Base-by-base conservation (phyloP, 2,888 invertebrate genomes). In the Hetaerina titia region DNA sequence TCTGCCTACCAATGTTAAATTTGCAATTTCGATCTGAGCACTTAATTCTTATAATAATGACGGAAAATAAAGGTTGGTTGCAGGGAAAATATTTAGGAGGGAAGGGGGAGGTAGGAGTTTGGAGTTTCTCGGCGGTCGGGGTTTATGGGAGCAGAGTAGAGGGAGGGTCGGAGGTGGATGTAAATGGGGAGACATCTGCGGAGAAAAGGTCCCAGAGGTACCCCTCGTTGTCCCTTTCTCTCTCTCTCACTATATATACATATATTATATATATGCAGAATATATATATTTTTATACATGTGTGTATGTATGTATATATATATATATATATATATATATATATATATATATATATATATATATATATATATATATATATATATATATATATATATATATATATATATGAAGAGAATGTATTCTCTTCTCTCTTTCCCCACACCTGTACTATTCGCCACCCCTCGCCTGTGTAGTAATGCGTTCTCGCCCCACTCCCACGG, bases 401-500 rank as follows among this genome's bases (percentile, higher is more conserved):
- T 69, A 6, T 15, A 6, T 69, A 13, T 69, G 69, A n/a, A n/a
- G n/a, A n/a, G n/a, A n/a, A n/a, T n/a, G n/a, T n/a, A n/a, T n/a
- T n/a, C 88, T 45, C 45, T 56, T 19, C 88, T 7, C 45, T 9
- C 74, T 81, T 58, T 69, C n/a, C 63, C 57, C 45, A 9, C n/a
- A 25, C 17, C 57, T 31, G 81, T n/a, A 88, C 57, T 74, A 88
- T 94, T 95, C 95, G 95, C 96, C 96, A 96, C 96, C 69, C 69
- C 96, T 96, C 96, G 96, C 95, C 96, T 95, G 92, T 95, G 95
- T 95, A 95, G 96, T 96, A 96, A 95, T 95, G 95, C 95, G 95
- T 95, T 94, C 60, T 90, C 95, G 95, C 95, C 96, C 96, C 96
- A 96, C 96, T 15, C 45, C 45, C 45, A 15, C 45, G 56, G 45